Base-by-base conservation (phyloP, 1,140 invertebrate genomes). In the Drosophila biarmipes region DNA sequence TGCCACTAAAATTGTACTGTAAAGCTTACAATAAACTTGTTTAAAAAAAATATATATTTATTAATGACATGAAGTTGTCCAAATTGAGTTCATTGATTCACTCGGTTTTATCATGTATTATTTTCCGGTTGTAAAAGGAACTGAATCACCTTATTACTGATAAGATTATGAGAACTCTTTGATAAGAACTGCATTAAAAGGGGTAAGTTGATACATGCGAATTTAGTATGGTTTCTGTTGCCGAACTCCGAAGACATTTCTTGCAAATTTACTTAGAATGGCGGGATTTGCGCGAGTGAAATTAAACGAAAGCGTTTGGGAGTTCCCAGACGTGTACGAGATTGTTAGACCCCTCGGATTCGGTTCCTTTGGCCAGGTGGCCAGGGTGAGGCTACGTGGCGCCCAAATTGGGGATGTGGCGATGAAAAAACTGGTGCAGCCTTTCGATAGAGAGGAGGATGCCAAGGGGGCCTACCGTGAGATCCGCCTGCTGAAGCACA, bases 381-480 rank as follows among this genome's bases (percentile, higher is more conserved):
- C 97, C 92, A 97, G 96, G n/a, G 95, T 96, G 7, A 93, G 96
- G 34, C 96, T 97, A 79, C 95, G 93, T 12, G 92, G 93, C 43
- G 95, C 94, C 68, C 94, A 94, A 75, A 95, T 10, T 0, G 29
- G 94, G 59, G 97, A 98, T 94, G 98, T 99, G 35, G 98, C 98
- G 1, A 99, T 99, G 66, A 99, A 99, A 92, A 99, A 99, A 92
- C 94, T 99, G 73, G 97, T 98, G 38, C 94, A 97, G 61, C 98
- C 98, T 34, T 99, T 99, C 93, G 98, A 99, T 92, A 98, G 98
- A 63, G 97, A 97, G 24, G 98, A 99, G 37, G 98, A 99, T 94
- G 99, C 98, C 14, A 99, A 99, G 93, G 94, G 98, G 77, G 99
- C 98, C 7, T 99, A 99, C 91, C 94, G 99, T 59, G 99, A 99